Evolutionary conservation across 2,113 vertebrate genomes (phyloP).

Genomic region (Epinephelus lanceolatus): DNA sequence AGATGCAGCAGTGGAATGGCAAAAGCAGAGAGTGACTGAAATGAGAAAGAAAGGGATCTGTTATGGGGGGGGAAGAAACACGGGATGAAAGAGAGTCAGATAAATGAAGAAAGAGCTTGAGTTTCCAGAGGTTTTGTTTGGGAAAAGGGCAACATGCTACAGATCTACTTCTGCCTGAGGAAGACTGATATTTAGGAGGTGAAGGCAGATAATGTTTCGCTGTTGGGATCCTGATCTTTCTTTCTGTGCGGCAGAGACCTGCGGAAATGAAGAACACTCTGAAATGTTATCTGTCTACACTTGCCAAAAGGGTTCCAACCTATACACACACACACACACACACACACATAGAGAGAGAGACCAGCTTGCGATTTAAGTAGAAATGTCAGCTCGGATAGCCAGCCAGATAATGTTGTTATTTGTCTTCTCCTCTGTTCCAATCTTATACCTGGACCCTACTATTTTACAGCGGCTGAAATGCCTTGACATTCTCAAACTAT

Average conservation of each 20-base stretch:
- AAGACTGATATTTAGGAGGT: constrained; percentile 61
- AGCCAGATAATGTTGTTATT: constrained; percentile 23
- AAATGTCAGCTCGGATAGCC: constrained; percentile 43
- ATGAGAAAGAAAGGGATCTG: neutral
- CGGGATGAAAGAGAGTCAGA: constrained; percentile 27
- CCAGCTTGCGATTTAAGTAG: constrained; percentile 11
- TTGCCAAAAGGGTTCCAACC: constrained; percentile 27
- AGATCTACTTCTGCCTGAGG: constrained; percentile 52
- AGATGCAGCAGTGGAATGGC: constrained; percentile 20
- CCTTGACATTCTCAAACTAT: constrained; percentile 13
- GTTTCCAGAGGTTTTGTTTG: constrained; percentile 35
- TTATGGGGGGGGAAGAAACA: neutral
- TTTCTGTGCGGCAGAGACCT: constrained; percentile 32
- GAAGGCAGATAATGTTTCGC: constrained; percentile 60
- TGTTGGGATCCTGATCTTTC: constrained; percentile 46
- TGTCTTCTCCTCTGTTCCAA: neutral
- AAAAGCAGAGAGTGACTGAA: constrained; percentile 19
- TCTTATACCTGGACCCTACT: constrained; percentile 7
- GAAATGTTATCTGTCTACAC: constrained; percentile 56
- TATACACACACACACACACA: neutral
- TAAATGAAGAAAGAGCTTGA: constrained; percentile 7
- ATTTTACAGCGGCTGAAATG: constrained; percentile 2
- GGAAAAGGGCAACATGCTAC: constrained; percentile 46
- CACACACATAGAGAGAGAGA: neutral
- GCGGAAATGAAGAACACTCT: constrained; percentile 45